Evolutionary conservation across 2,113 vertebrate species (phyloP).

Genomic region (Spea bombifrons): DNA sequence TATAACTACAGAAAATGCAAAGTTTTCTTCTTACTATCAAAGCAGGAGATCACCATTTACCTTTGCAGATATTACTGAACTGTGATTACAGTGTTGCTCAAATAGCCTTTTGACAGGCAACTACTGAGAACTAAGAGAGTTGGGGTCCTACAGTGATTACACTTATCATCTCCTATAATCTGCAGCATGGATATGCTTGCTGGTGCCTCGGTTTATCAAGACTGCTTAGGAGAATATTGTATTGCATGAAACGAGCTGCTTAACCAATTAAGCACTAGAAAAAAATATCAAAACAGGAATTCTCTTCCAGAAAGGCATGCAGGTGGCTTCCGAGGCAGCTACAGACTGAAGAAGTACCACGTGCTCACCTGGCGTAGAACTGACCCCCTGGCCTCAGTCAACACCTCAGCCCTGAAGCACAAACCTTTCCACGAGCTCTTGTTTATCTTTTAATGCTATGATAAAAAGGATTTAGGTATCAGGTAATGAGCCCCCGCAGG

Average conservation of each 20-base stretch:
- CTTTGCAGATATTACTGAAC: no score
- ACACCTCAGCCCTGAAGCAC: constrained; percentile 19
- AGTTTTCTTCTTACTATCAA: no score
- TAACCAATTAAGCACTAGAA: neutral
- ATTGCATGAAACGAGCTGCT: neutral
- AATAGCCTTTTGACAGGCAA: no score
- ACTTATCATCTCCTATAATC: neutral
- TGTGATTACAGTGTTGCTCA: no score
- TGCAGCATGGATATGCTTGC: neutral
- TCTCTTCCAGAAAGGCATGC: neutral
- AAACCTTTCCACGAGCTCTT: constrained; percentile 23
- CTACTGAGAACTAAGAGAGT: no score
- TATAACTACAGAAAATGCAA: no score
- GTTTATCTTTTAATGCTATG: constrained; percentile 22
- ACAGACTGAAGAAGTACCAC: constrained; percentile 14
- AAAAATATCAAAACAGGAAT: neutral
- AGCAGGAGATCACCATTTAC: no score
- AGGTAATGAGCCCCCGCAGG: constrained; percentile 33
- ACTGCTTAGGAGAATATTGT: neutral
- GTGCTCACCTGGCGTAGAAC: constrained; percentile 7
- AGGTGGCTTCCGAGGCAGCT: constrained; percentile 8
- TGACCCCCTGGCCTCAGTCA: constrained; percentile 11
- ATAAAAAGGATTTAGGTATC: constrained; percentile 31
- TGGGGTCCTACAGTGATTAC: neutral
- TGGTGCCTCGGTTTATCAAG: neutral